Conservation (phyloP, 1,140 invertebrate species). For the Ceratina australensis region DNA sequence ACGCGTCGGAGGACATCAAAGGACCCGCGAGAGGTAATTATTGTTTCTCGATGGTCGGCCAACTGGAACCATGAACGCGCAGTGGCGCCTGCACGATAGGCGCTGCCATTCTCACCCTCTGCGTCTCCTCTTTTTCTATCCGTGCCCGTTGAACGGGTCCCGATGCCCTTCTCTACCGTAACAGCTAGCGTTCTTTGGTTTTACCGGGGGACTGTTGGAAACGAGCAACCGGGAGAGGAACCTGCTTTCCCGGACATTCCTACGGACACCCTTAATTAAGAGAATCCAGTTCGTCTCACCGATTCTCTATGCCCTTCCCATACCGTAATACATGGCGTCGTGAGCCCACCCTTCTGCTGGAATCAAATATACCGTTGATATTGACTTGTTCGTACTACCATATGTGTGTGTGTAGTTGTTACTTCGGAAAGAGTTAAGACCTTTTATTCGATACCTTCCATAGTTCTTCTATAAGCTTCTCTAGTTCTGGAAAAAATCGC, state of each 20-base stretch:
- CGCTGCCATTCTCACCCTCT: constrained; percentile 72
- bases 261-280: constrained; percentile 73
- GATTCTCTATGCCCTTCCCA: constrained; percentile 67
- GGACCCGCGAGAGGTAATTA: constrained; percentile 75
- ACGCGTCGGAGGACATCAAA: constrained; percentile 76
- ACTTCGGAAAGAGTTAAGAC: not conserved
- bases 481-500: constrained; percentile 26
- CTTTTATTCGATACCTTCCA: too few species aligned
- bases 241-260: constrained; percentile 39
- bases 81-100: constrained; percentile 75
- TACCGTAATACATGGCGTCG: constrained; percentile 53
- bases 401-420: not conserved
- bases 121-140: not conserved
- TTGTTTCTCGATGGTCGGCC: constrained; percentile 74
- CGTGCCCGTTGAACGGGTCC: not conserved
- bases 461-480: not conserved
- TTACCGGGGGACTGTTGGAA: not conserved
- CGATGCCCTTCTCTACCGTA: not conserved
- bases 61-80: constrained; percentile 60
- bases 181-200: constrained; percentile 19
- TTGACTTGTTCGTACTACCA: too few species aligned
- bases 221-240: constrained; percentile 7
- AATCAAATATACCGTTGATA: not conserved
- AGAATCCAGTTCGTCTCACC: constrained; percentile 68
- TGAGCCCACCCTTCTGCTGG: not conserved